These are phyloP conservation scores for Capitulum mitella DNA, from an alignment of 2,888 invertebrate genomes.

Conservation along the genomic window DNA sequence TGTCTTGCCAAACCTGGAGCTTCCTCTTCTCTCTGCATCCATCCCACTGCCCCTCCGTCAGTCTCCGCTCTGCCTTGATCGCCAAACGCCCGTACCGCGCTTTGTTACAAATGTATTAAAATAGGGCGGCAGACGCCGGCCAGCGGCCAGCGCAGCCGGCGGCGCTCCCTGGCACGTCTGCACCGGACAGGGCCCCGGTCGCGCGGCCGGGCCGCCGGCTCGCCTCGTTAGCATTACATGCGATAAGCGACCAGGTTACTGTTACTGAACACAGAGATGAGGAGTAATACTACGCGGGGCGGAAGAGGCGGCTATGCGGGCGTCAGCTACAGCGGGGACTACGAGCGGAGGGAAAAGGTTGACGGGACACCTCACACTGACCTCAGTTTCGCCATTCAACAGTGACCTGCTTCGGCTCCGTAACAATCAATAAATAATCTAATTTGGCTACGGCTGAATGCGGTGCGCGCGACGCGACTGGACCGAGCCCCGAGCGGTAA, in stretches of 20 bases:
- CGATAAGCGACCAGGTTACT: not conserved
- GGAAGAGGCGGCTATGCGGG: too few relatives aligned
- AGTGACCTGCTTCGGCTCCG: not conserved
- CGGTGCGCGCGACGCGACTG: not conserved
- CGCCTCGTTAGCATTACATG: not conserved
- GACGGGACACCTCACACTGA: not conserved
- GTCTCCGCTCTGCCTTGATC: too few relatives aligned
- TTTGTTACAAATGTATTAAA: slow-evolving; percentile 24
- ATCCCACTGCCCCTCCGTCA: too few relatives aligned
- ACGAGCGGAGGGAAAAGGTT: not conserved
- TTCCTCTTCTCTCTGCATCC: too few relatives aligned
- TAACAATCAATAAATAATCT: slow-evolving; percentile 23
- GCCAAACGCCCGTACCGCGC: too few relatives aligned
- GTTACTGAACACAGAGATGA: not conserved
- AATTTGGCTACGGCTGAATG: not conserved
- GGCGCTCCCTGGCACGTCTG: too few relatives aligned
- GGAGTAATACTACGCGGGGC: too few relatives aligned
- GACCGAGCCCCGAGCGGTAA: not conserved
- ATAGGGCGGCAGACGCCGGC: not conserved
- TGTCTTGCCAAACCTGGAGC: too few relatives aligned
- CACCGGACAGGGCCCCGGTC: too few relatives aligned
- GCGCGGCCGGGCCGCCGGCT: not conserved
- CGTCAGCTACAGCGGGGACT: too few relatives aligned
- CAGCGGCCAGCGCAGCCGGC: too few relatives aligned
- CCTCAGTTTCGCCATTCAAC: not conserved